Base-by-base conservation (phyloP, 2,113 vertebrate genomes). In the Lanius ludovicianus region DNA sequence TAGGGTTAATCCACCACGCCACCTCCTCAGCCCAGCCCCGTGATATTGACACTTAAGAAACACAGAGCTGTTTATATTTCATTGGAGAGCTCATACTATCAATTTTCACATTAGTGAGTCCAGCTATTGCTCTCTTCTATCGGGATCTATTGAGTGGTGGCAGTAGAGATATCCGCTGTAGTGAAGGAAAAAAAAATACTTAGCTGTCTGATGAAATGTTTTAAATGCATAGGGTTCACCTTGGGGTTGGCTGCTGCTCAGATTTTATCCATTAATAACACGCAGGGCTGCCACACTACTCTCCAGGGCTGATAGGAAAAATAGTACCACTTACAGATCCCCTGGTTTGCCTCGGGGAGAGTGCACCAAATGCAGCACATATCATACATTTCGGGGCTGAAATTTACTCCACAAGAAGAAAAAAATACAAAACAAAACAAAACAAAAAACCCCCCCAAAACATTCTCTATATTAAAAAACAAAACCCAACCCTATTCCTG, bases 231-330 rank as follows among this genome's bases (percentile, higher is more conserved):
- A 98, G 97, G 97, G 98, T 98, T 98, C 98, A 98, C 98, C 98
- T 98, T 98, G 97, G 97, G 97, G 98, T 98, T 98, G 98, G 96
- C 98, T 90, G 96, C 97, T 98, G 97, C 91, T 98, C 98, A 98
- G 98, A 98, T 98, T 98, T 98, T 98, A 98, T 98, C 98, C 98
- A 98, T 98, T 98, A 98, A 98, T 98, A 98, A 98, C 98, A 98
- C 96, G 93, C 96, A 97, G 97, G 96, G 95, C 97, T 98, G 97
- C 97, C 97, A 97, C 97, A 96, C 93, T 97, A 85, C 97, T 97
- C 96, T 97, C 96, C 87, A 91, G 96, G 96, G 97, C 96, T 98
- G 96, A 98, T 97, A 97, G 96, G 94, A 98, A 98, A 98, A 98
- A 97, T 94, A 97, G 97, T 96, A 89, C 97, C 93, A 96, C 95